Evolutionary conservation across 2,888 invertebrate species (phyloP), one percentile per base, ranked within the genome.

Genomic region (Trichogramma dendrolimi): DNA sequence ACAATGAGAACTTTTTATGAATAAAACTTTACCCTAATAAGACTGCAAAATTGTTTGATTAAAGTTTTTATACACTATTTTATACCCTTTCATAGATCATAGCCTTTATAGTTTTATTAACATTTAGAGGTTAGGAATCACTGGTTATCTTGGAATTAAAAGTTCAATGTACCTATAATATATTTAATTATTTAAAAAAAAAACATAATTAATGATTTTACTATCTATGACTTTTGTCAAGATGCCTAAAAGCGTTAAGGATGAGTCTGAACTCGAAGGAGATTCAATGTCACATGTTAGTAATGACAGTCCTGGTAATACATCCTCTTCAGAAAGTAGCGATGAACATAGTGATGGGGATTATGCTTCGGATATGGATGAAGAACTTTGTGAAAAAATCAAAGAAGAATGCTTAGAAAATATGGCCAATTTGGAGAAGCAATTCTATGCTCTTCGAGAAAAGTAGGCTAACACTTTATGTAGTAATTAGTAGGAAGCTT

Each of bases 291-390:
- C 79, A 10, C 79, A 79, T 55, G 75, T 78, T 63, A 79, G 79
- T 49, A 79, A 79, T 60, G 78, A 79, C 11, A 78, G 78, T 62
- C 78, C 78, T 60, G 76, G 76, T 39, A 77, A 76, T 58, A 76
- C 79, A 41, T 77, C 72, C 43, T 79, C 78, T 6, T 78, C 86
- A 71, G 90, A 90, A 70, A 89, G 90, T 68, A 88, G 89, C 66
- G 82, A 81, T 57, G 90, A 90, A 72, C 89, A 90, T 72, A 89
- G 86, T 60, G 89, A 91, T 71, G 90, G 91, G 11, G 91, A 91
- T 80, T 91, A 91, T 77, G 90, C 90, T 63, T 88, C 88, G 60
- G 96, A 96, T 81, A 89, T 96, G 89, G 95, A 96, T 78, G 94
- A 93, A 76, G 90, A 87, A 68, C 95, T 94, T 80, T 94, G 94